A percentile compares a stretch with the other conserved stretches of the same genome.
Conservation (phyloP, 2,797 vertebrate genomes). For the Alauda arvensis region DNA sequence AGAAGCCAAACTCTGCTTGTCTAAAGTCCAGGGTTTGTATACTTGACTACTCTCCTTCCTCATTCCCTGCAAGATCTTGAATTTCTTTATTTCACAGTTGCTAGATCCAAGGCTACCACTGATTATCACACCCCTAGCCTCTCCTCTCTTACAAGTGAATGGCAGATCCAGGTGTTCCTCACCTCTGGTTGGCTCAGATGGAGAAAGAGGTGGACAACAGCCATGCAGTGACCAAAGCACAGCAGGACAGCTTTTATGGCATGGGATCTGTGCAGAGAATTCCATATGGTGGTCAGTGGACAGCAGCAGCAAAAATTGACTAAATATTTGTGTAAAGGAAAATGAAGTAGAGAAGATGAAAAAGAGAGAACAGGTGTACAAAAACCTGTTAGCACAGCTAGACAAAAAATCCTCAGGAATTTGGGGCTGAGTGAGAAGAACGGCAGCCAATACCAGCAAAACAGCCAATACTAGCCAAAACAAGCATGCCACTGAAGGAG, state of each 20-base stretch:
- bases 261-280: neutral
- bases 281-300: neutral
- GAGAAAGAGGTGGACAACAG: neutral
- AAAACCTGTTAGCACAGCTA: neutral
- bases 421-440: neutral
- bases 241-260: neutral
- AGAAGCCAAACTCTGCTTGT: neutral
- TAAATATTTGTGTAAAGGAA: neutral
- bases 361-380: neutral
- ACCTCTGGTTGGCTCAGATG: neutral
- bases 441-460: neutral
- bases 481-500: neutral
- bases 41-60: neutral
- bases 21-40: neutral
- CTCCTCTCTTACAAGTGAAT: neutral
- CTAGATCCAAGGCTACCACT: neutral
- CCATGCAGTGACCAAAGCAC: neutral
- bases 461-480: neutral
- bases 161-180: neutral
- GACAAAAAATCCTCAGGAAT: neutral
- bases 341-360: neutral
- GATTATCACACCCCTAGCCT: neutral
- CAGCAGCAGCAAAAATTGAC: neutral
- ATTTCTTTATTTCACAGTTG: neutral
- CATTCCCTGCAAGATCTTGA: neutral